Evolutionary conservation across 1,140 invertebrate genomes (phyloP), one percentile per base, ranked within the genome.

Genomic region (Diprion similis): DNA sequence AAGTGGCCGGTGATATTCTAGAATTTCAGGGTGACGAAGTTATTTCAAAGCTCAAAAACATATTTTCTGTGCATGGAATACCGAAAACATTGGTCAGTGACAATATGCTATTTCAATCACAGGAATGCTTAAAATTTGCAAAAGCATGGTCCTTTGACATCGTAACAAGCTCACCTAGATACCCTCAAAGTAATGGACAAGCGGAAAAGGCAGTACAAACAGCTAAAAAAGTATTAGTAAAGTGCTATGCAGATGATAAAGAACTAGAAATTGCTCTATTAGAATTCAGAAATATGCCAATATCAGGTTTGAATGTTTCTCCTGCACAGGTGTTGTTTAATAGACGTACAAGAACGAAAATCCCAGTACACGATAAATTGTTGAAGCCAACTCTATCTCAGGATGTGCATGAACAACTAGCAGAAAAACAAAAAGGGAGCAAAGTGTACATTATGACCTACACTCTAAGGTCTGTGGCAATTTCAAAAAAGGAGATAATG

Each of bases 81-180:
- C 74, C 74, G 8, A 66, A 73, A 46, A 24, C 19, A 46, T 7
- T 76, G 11, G 46, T 71, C 47, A 48, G 64, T 46, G 75, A 78
- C 71, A 75, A 77, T 47, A 73, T 79, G 72, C 73, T 66, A 1
- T 79, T 78, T 70, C 48, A 11, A 18, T 73, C 66, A n/a, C n/a
- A n/a, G n/a, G n/a, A n/a, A n/a, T n/a, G n/a, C n/a, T n/a, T n/a
- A n/a, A n/a, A n/a, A n/a, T 89, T 89, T 78, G 75, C 81, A 10
- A 75, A 80, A 59, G 71, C 80, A 4, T 88, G 83, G 81, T 77
- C 80, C 17, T 85, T 89, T 73, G 71, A 75, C 2, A 79, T 86
- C 66, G 70, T 79, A n/a, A 87, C 83, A 0, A 81, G 78, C 65
- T 86, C 82, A 77, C 88, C 84, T 7, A 71, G 76, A 24, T 87